Evolutionary conservation across 2,113 vertebrate genomes (phyloP).

Genomic region (Pristiophorus japonicus): DNA sequence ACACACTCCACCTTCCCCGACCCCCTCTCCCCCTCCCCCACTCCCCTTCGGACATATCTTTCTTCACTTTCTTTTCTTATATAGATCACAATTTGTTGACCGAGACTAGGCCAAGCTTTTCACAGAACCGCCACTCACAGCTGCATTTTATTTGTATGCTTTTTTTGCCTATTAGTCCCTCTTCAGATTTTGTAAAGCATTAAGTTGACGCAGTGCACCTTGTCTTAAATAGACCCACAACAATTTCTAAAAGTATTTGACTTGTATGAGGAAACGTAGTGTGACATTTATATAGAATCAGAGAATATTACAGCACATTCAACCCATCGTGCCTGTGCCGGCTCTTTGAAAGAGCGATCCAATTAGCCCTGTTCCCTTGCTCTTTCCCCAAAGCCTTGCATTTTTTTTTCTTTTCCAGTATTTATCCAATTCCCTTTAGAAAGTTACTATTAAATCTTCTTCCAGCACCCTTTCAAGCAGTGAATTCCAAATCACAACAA

Average conservation of each 20-base stretch:
- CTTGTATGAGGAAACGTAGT: background rate
- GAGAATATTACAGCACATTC: background rate
- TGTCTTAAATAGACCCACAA: background rate
- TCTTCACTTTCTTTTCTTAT: background rate
- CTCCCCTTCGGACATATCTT: background rate
- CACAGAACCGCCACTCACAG: background rate
- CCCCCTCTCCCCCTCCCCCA: too few relatives aligned
- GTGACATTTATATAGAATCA: background rate
- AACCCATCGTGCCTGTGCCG: background rate
- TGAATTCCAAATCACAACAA: background rate
- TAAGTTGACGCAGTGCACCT: background rate
- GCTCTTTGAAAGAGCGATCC: background rate
- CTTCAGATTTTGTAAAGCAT: background rate
- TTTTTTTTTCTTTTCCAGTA: background rate
- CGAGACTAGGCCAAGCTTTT: background rate
- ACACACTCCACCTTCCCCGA: background rate
- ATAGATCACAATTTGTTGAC: background rate
- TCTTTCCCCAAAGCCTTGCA: background rate
- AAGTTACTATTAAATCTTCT: background rate
- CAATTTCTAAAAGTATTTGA: background rate
- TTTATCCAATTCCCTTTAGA: background rate
- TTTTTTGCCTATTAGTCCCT: background rate
- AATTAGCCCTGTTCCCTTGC: background rate
- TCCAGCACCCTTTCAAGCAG: background rate
- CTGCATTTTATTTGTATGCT: background rate